These are phyloP conservation scores for Cacoxenus indagator DNA, from an alignment of 2,888 invertebrate genomes.

Conservation along the genomic window DNA sequence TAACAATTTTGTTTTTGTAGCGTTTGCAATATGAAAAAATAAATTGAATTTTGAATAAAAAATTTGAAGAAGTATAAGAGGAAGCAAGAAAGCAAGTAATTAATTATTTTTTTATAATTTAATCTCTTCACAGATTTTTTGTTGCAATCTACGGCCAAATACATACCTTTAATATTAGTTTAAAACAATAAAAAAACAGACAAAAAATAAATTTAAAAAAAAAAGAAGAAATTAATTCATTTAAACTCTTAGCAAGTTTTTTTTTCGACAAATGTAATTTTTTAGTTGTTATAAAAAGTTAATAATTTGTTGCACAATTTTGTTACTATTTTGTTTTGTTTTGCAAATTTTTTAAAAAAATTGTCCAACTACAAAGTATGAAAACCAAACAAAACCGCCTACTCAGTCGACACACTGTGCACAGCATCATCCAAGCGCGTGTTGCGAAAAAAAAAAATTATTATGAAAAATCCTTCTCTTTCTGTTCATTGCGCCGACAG, in stretches of 20 bases:
- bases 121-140: slow-evolving; percentile 70
- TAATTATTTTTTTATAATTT: slow-evolving; percentile 64
- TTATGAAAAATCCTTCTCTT: neutral
- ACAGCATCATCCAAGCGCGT: too few species aligned
- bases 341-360: neutral
- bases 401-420: neutral
- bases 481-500: neutral
- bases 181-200: slow-evolving; percentile 34
- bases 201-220: slow-evolving; percentile 27
- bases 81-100: slow-evolving; percentile 38
- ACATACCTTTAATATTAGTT: slow-evolving; percentile 65
- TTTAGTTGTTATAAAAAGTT: slow-evolving; percentile 56
- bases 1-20: slow-evolving; percentile 27
- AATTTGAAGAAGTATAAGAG: slow-evolving; percentile 33
- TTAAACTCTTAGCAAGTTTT: slow-evolving; percentile 30
- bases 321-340: slow-evolving; percentile 14
- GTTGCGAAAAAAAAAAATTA: too few species aligned
- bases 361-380: slow-evolving; percentile 7
- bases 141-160: slow-evolving; percentile 70
- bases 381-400: neutral
- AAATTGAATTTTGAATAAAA: slow-evolving; percentile 41
- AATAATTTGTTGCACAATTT: slow-evolving; percentile 49
- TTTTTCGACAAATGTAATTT: slow-evolving; percentile 54
- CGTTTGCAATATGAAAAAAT: slow-evolving; percentile 11
- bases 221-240: slow-evolving; percentile 26